Evolutionary conservation across 1,140 invertebrate species (phyloP).

Genomic region (Drosophila virilis): DNA sequence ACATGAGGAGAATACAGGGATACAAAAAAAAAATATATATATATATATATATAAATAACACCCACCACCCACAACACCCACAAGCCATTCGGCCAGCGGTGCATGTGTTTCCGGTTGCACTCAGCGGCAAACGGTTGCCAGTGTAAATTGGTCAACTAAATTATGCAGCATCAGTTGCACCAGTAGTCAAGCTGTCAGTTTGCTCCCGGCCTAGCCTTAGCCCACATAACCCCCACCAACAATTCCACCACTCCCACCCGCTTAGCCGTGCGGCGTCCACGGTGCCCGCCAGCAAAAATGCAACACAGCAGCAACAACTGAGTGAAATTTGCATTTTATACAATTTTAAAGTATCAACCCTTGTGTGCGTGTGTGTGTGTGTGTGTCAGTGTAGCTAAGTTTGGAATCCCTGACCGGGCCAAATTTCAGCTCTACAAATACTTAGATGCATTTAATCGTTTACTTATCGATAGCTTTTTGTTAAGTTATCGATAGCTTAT

Average conservation of each 20-base stretch:
- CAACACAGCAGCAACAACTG: conserved; percentile 57
- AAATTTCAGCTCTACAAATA: not conserved
- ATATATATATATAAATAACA: no score
- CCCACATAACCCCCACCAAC: not conserved
- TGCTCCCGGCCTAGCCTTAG: not conserved
- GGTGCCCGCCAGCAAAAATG: conserved; percentile 20
- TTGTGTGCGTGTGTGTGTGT: conserved; percentile 3
- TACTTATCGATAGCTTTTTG: no score
- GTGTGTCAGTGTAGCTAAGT: not conserved
- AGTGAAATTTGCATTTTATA: conserved; percentile 71
- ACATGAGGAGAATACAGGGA: not conserved
- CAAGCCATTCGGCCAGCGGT: conserved; percentile 37
- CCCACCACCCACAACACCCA: no score
- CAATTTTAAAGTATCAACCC: conserved; percentile 68
- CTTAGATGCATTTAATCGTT: not conserved
- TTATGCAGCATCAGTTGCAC: conserved; percentile 82
- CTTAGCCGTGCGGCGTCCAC: conserved; percentile 4
- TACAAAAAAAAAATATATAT: not conserved
- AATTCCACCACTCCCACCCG: not conserved
- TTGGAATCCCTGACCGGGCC: not conserved
- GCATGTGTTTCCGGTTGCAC: conserved; percentile 82
- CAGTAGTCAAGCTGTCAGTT: conserved; percentile 56
- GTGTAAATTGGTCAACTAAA: conserved; percentile 83
- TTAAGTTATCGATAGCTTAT: no score
- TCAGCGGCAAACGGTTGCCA: conserved; percentile 67